Base-by-base conservation (phyloP, 1,140 invertebrate genomes). In the Drosophila grimshawi region DNA sequence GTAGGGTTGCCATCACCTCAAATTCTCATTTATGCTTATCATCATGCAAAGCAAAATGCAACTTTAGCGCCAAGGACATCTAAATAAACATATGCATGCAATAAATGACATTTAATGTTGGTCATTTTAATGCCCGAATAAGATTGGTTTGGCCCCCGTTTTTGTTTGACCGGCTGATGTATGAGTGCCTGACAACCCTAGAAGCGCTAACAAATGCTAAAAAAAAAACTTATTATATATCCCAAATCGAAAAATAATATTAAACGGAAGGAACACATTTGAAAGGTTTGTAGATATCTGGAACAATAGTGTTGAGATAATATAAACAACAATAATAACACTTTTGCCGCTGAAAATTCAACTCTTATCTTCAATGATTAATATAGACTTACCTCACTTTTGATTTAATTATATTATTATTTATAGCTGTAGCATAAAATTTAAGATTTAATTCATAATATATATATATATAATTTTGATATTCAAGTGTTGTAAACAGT, bases 111-210 rank as follows among this genome's bases (percentile, higher is more conserved):
- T 29, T n/a, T 3, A 4, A 30, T 11, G 32, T 57, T 48, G 10
- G 19, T 3, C 32, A 48, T 46, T 10, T 19, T 2, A 27, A 30
- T 7, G 0, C 3, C 19, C 19, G 43, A 11, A 5, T 7, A 33
- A 41, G 2, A 37, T 19, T 27, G n/a, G 3, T 19, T 39, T n/a
- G 5, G 5, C 8, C 32, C 32, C 3, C 29, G 19, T 63, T 51
- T 64, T 33, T 11, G n/a, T 64, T 46, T 35, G 5, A 5, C 43
- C 11, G 11, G 55, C 27, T 10, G 33, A 37, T 8, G 5, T 27
- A 37, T 43, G 46, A 63, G 5, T 37, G 60, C 76, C 57, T 88
- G 83, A 83, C 82, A 86, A 83, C 82, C 85, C 83, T 86, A 52
- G 48, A 73, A 77, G 73, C 67, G 19, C 41, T 66, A 67, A 46